Conservation (phyloP, 2,888 invertebrate species). For the Cephus sareptanus region DNA sequence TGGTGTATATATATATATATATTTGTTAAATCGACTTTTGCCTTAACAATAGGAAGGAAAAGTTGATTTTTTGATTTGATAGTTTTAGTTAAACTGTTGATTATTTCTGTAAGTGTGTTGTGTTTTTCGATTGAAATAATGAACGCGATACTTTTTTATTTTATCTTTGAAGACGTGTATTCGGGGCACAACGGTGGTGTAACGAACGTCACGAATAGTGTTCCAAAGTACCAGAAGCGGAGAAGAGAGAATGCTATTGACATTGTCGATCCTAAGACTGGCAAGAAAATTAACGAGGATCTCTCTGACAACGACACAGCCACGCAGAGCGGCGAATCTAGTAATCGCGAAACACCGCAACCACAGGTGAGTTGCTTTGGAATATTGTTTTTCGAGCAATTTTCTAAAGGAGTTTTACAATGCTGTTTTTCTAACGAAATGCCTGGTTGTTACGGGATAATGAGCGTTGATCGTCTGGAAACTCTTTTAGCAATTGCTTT, state of each 20-base stretch:
- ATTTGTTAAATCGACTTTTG: neutral
- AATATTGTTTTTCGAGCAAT: conserved; percentile 28
- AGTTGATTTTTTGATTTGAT: neutral
- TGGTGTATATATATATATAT: neutral
- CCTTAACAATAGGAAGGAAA: neutral
- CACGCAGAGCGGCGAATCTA: conserved; percentile 67
- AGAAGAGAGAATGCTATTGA: conserved; percentile 61
- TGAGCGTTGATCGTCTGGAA: neutral
- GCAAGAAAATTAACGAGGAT: conserved; percentile 69
- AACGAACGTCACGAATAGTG: conserved; percentile 33
- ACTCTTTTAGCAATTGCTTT: conserved; percentile 39
- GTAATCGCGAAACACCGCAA: conserved; percentile 70
- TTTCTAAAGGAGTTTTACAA: conserved; percentile 32
- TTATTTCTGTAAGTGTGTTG: no score
- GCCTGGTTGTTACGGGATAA: neutral
- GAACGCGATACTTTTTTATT: neutral
- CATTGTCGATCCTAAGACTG: conserved; percentile 69
- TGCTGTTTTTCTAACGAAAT: neutral
- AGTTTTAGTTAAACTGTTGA: no score
- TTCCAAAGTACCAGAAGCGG: conserved; percentile 37
- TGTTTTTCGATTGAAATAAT: neutral
- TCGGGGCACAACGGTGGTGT: conserved; percentile 52
- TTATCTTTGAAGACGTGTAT: conserved; percentile 49
- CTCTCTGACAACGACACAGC: conserved; percentile 67
- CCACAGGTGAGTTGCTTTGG: conserved; percentile 55